phyloP scores from a whole-genome alignment of 2,113 vertebrate species.

The Chionomys nivalis region DNA sequence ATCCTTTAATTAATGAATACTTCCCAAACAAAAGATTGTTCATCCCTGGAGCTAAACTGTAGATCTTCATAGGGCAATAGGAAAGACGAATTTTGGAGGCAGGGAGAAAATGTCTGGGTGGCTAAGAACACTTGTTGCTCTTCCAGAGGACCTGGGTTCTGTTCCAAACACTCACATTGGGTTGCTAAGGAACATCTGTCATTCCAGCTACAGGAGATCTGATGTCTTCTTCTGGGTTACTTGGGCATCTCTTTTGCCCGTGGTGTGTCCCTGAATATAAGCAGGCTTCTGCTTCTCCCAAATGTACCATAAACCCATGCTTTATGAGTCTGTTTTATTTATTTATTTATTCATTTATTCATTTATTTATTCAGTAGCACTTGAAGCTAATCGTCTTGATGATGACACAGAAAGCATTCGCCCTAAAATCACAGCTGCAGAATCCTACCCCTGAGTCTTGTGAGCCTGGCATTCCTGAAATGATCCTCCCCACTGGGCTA shows the following conservation, averaged over 20 bases:
- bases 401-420: conserved; percentile 28
- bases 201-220: background rate
- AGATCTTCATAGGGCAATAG: background rate
- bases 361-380: background rate
- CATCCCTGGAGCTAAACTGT: background rate
- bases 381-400: conserved; percentile 33
- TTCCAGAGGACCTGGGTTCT: background rate
- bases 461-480: background rate
- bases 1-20: background rate
- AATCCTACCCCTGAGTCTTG: background rate
- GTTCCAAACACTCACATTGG: background rate
- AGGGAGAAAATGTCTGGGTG: background rate
- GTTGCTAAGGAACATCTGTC: background rate
- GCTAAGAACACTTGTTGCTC: background rate
- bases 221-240: background rate
- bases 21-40: background rate
- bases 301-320: background rate
- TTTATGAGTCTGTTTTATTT: background rate
- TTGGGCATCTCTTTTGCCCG: background rate
- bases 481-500: too few relatives aligned
- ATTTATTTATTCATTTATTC: background rate
- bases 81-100: background rate
- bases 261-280: background rate
- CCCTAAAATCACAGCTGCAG: background rate
- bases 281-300: conserved; percentile 36